These are phyloP conservation scores for Brachirus orientalis DNA, from an alignment of 2,113 vertebrate species.

Conservation along the genomic window DNA sequence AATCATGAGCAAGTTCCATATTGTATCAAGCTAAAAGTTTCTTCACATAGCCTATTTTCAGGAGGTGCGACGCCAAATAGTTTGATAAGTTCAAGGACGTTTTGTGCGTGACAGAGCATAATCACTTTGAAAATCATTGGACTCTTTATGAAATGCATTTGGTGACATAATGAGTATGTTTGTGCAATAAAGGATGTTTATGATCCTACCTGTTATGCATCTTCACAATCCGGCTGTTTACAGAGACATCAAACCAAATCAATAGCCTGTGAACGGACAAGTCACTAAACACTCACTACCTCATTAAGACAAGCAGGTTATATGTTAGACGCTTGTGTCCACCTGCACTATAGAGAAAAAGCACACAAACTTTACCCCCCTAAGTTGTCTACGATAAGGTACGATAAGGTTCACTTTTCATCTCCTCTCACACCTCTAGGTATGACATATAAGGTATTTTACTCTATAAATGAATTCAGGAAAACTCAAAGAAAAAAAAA, in stretches of 20 bases:
- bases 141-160: conserved; percentile 50
- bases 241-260: conserved; percentile 71
- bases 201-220: conserved; percentile 49
- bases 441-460: conserved; percentile 37
- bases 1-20: too few relatives aligned
- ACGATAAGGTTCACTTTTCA: conserved; percentile 14
- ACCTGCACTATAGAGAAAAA: conserved; percentile 5
- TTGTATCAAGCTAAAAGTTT: too few relatives aligned
- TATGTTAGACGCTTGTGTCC: conserved; percentile 41
- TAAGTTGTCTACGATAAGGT: conserved; percentile 25
- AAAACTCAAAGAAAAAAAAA: conserved; percentile 21
- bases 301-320: conserved; percentile 59
- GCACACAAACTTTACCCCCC: not conserved
- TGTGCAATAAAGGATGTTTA: conserved; percentile 54
- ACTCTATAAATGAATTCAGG: conserved; percentile 20
- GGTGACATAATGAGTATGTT: conserved; percentile 46
- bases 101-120: conserved; percentile 22
- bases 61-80: too few relatives aligned
- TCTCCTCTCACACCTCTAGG: conserved; percentile 5
- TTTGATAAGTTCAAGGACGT: conserved; percentile 5
- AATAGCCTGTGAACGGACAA: conserved; percentile 69
- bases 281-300: conserved; percentile 67
- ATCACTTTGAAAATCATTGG: conserved; percentile 36
- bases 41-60: too few relatives aligned
- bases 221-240: conserved; percentile 58